phyloP scores from a whole-genome alignment of 2,113 vertebrate genomes.

The Eretmodus cyanostictus region DNA sequence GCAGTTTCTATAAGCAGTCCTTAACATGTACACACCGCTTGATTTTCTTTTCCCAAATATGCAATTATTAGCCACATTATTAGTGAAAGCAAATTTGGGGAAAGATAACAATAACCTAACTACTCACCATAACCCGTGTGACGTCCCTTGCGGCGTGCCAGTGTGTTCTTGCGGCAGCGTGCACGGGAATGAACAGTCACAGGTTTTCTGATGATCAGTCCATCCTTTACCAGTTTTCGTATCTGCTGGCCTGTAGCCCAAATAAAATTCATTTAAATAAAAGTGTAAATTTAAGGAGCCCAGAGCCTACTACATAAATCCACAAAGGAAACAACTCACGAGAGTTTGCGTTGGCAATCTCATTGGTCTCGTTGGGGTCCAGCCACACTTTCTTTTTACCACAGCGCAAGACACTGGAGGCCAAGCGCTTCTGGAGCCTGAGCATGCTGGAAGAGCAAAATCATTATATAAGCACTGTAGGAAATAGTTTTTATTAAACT shows the following conservation, averaged over 20 bases:
- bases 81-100: neutral
- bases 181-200: conserved; percentile 92
- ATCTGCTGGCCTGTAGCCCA: conserved; percentile 84
- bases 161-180: conserved; percentile 92
- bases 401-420: conserved; percentile 91
- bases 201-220: conserved; percentile 92
- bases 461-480: neutral
- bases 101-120: neutral
- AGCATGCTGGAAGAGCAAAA: conserved; percentile 74
- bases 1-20: neutral
- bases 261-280: neutral
- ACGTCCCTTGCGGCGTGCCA: conserved; percentile 91
- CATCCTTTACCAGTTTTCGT: conserved; percentile 93
- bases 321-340: conserved; percentile 63
- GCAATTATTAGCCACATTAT: neutral
- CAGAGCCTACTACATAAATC: neutral
- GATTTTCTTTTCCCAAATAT: neutral
- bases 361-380: conserved; percentile 94
- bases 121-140: conserved; percentile 90
- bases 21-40: neutral
- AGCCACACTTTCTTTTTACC: conserved; percentile 97
- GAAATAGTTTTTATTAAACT: neutral
- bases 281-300: neutral
- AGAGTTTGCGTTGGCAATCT: conserved; percentile 94
- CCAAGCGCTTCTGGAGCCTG: conserved; percentile 93